Conservation (phyloP, 1,140 invertebrate genomes). For the Drosophila kepulauana region DNA sequence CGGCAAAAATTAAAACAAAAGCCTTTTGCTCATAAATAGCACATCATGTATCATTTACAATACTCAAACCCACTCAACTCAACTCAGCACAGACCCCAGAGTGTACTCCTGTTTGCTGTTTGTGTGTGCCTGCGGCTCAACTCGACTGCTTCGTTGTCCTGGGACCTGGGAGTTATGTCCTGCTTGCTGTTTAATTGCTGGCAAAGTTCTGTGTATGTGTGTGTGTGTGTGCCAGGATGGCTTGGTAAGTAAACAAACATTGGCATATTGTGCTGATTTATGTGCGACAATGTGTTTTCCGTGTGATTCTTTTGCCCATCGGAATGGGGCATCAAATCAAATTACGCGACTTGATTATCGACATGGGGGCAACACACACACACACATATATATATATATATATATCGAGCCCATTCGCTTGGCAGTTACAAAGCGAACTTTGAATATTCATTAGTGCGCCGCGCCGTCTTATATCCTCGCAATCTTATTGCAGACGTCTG, state of each 20-base stretch:
- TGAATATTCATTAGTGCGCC: conserved; percentile 80
- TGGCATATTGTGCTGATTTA: conserved; percentile 85
- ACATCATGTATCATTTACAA: conserved; percentile 84
- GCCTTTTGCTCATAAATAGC: conserved; percentile 78
- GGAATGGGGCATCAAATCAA: conserved; percentile 62
- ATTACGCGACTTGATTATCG: conserved; percentile 80
- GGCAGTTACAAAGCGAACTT: conserved; percentile 72
- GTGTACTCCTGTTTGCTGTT: conserved; percentile 19
- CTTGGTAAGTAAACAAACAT: conserved; percentile 78
- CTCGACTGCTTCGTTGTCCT: conserved; percentile 16
- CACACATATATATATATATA: background rate
- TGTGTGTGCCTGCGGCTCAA: conserved; percentile 31
- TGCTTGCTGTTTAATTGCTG: conserved; percentile 84
- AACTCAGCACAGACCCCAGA: conserved; percentile 27
- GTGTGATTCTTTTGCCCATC: conserved; percentile 17
- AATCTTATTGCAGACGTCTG: conserved; percentile 69
- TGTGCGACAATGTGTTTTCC: conserved; percentile 78
- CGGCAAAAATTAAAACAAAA: conserved; percentile 80
- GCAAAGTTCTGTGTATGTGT: conserved; percentile 47
- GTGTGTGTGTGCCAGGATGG: background rate
- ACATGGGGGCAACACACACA: conserved; percentile 56
- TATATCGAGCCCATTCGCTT: conserved; percentile 53
- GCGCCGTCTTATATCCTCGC: conserved; percentile 47
- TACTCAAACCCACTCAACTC: conserved; percentile 32
- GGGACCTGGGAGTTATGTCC: conserved; percentile 35